A percentile compares a stretch with the other conserved stretches of the same genome.
phyloP scores from a whole-genome alignment of 2,888 invertebrate species.

The Synanthedon formicaeformis region DNA sequence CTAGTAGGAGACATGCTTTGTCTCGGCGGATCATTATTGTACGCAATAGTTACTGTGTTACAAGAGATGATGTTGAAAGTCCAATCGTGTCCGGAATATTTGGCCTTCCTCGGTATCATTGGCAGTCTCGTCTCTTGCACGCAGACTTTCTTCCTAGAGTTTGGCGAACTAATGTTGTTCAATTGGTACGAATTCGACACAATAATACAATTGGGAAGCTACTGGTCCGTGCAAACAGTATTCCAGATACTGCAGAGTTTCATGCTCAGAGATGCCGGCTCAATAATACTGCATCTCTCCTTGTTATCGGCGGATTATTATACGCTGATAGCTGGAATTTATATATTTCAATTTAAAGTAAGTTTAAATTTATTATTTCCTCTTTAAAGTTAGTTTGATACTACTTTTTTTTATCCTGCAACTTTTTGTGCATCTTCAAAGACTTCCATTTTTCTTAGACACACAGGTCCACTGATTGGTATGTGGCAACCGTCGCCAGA shows the following conservation, averaged over 20 bases:
- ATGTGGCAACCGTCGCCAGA: too few relatives aligned
- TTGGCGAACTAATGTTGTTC: slow-evolving; percentile 74
- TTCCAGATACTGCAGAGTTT: slow-evolving; percentile 82
- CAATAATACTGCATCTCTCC: slow-evolving; percentile 85
- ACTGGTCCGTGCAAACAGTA: slow-evolving; percentile 79
- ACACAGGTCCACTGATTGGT: too few relatives aligned
- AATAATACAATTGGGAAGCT: slow-evolving; percentile 69
- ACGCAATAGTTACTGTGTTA: slow-evolving; percentile 82
- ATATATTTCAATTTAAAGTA: slow-evolving; percentile 85
- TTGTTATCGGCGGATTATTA: slow-evolving; percentile 88
- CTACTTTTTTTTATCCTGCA: not conserved
- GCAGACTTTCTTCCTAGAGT: slow-evolving; percentile 84
- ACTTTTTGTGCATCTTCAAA: not conserved
- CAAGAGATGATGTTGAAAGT: slow-evolving; percentile 87
- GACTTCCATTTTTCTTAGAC: too few relatives aligned
- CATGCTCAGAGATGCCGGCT: slow-evolving; percentile 81
- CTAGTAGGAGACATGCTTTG: slow-evolving; percentile 87
- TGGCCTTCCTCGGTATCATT: slow-evolving; percentile 84
- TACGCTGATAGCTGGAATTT: slow-evolving; percentile 82
- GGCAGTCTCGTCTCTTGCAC: slow-evolving; percentile 82
- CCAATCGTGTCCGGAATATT: slow-evolving; percentile 81
- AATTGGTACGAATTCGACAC: slow-evolving; percentile 79
- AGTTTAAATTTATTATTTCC: slow-evolving; percentile 10
- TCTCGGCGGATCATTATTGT: slow-evolving; percentile 80
- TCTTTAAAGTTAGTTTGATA: not conserved